These are phyloP conservation scores for Drosophila parabipectinata DNA, from an alignment of 1,140 invertebrate genomes.

Conservation along the genomic window DNA sequence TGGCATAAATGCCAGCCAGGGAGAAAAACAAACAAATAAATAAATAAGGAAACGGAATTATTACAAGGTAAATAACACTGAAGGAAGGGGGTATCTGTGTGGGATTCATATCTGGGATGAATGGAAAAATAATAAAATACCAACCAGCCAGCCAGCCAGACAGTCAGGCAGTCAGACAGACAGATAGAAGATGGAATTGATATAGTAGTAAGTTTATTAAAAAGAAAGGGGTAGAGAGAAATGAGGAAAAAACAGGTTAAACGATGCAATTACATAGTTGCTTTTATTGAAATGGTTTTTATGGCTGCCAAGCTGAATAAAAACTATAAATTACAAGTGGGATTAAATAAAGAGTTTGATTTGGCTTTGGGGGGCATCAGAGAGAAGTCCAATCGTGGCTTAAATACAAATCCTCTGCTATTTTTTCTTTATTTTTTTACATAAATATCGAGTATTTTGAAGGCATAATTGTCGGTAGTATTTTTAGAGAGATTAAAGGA, in stretches of 20 bases:
- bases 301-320: neutral
- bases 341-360: neutral
- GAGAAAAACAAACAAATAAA: slow-evolving; percentile 49
- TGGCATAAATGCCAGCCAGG: slow-evolving; percentile 12
- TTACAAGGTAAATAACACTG: slow-evolving; percentile 36
- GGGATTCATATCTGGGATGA: neutral
- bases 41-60: slow-evolving; percentile 59
- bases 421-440: too few relatives aligned
- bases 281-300: neutral
- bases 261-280: neutral
- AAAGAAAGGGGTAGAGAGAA: neutral
- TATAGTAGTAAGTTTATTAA: slow-evolving; percentile 25
- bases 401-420: too few relatives aligned
- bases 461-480: neutral
- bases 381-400: too few relatives aligned
- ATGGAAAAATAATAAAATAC: slow-evolving; percentile 23
- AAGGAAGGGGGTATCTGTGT: neutral
- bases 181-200: slow-evolving; percentile 7
- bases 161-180: neutral
- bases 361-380: too few relatives aligned
- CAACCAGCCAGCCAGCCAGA: neutral
- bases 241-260: neutral
- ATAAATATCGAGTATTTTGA: neutral
- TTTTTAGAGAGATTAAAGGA: too few relatives aligned
- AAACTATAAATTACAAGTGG: slow-evolving; percentile 1